Evolutionary conservation across 1,140 invertebrate genomes (phyloP).

Genomic region (Panulirus ornatus): DNA sequence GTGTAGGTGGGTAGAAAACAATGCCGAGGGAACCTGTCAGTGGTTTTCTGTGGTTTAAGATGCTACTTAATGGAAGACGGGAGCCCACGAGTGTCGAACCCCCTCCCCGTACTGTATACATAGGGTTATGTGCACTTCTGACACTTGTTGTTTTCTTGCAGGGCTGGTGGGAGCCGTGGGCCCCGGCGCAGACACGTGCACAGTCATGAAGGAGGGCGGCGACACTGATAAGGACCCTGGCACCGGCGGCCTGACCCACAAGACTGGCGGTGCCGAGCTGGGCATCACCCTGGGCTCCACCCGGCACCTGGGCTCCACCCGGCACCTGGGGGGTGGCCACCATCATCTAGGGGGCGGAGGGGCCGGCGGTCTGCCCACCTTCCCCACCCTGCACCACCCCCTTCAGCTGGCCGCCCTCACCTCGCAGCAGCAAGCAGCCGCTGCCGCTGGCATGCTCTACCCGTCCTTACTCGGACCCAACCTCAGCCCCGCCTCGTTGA

Average conservation of each 20-base stretch:
- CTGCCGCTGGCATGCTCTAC: slow-evolving; percentile 66
- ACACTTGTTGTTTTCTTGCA: slow-evolving; percentile 47
- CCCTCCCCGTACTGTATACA: no score
- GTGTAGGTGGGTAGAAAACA: no score
- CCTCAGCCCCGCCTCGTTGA: slow-evolving; percentile 57
- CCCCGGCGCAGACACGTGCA: slow-evolving; percentile 60
- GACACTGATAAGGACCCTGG: slow-evolving; percentile 67
- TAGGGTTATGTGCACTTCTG: no score
- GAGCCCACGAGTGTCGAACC: no score
- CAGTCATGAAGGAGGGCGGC: slow-evolving; percentile 67
- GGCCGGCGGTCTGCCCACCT: slow-evolving; percentile 26
- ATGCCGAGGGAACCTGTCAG: no score
- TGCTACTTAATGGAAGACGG: no score
- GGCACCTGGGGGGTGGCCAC: slow-evolving; percentile 20
- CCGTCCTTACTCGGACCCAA: slow-evolving; percentile 61
- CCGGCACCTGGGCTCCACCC: slow-evolving; percentile 39
- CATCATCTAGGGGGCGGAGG: slow-evolving; percentile 39
- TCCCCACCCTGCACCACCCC: slow-evolving; percentile 48
- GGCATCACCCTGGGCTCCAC: slow-evolving; percentile 42
- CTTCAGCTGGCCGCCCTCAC: slow-evolving; percentile 59
- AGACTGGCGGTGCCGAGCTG: slow-evolving; percentile 52
- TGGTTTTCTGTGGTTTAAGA: no score
- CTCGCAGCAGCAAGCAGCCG: slow-evolving; percentile 60
- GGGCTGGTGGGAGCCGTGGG: slow-evolving; percentile 69
- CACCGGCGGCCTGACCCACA: slow-evolving; percentile 54